Conservation (phyloP, 2,797 vertebrate species). For the Avahi laniger region DNA sequence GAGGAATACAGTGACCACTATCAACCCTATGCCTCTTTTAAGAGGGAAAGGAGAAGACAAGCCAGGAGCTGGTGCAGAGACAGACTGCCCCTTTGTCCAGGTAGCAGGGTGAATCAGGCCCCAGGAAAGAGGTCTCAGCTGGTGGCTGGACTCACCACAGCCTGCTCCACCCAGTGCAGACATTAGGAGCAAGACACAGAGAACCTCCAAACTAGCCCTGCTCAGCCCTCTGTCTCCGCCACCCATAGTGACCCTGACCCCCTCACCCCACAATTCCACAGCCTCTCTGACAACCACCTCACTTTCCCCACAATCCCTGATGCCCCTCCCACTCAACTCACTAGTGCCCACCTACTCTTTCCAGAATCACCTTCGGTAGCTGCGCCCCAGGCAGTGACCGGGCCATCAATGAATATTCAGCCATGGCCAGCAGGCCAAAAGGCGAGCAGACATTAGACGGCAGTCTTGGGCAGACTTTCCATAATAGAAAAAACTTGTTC, state of each 20-base stretch:
- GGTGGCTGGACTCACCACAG: background rate
- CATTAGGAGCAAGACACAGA: background rate
- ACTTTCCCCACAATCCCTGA: background rate
- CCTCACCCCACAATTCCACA: background rate
- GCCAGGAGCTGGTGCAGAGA: background rate
- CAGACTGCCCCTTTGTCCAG: background rate
- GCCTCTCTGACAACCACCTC: background rate
- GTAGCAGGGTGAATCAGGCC: background rate
- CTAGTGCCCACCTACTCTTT: background rate
- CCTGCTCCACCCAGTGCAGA: background rate
- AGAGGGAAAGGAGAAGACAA: background rate
- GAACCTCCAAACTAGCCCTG: background rate
- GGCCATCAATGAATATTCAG: background rate
- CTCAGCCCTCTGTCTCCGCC: background rate
- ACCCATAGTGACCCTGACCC: background rate
- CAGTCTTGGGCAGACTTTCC: slow-evolving; percentile 19
- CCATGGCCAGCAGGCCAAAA: slow-evolving; percentile 4
- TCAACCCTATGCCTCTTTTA: background rate
- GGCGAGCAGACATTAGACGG: slow-evolving; percentile 31
- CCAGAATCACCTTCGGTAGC: background rate
- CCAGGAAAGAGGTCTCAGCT: background rate
- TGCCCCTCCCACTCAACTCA: background rate
- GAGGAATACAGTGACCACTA: background rate
- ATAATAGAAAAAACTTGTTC: slow-evolving; percentile 45
- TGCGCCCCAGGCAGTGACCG: background rate